A percentile compares a stretch with the other conserved stretches of the same genome.
phyloP scores from a whole-genome alignment of 2,888 invertebrate species.

The Leucophenga montana region DNA sequence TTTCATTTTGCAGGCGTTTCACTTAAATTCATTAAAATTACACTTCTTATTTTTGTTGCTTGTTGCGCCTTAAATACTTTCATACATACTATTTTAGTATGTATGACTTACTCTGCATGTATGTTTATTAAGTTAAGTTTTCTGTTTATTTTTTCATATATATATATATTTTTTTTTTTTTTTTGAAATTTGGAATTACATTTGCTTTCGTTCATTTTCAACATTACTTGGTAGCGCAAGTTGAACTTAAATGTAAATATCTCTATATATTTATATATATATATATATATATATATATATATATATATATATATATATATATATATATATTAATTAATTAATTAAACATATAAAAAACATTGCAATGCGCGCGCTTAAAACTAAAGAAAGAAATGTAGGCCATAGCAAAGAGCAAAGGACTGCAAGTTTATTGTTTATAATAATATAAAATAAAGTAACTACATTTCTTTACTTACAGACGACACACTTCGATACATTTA shows the following conservation, averaged over 20 bases:
- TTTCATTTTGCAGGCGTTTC: no score
- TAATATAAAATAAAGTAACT: not conserved
- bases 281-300: not conserved
- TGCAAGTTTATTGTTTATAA: not conserved
- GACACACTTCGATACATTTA: no score
- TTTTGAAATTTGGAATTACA: not conserved
- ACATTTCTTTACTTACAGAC: not conserved
- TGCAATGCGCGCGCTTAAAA: constrained; percentile 3
- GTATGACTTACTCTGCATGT: no score
- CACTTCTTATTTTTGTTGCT: no score
- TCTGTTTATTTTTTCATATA: no score
- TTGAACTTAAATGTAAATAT: no score
- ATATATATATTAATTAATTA: not conserved
- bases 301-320: not conserved
- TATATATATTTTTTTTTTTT: not conserved
- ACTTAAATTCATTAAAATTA: no score
- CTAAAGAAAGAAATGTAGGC: not conserved
- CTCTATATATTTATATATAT: no score
- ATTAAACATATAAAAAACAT: constrained; percentile 1
- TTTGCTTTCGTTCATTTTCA: not conserved
- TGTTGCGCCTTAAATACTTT: no score
- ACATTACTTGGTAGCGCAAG: not conserved
- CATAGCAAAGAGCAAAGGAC: not conserved
- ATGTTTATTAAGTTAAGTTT: not conserved
- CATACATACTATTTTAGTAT: no score